Conservation (phyloP, 1,140 invertebrate genomes). For the Zaprionus inermis region DNA sequence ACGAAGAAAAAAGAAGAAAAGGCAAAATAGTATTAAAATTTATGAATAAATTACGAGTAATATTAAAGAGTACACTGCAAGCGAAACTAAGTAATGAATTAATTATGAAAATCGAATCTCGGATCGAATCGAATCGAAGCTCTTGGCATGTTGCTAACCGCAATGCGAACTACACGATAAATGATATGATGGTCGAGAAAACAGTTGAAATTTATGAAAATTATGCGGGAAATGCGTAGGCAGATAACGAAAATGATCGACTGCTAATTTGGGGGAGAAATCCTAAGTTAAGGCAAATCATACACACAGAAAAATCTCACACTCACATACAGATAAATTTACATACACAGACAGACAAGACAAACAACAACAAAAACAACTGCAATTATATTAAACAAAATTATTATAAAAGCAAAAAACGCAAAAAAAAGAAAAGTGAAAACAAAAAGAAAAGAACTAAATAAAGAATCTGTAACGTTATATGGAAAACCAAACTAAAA, state of each 20-base stretch:
- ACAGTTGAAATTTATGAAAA: slow-evolving; percentile 29
- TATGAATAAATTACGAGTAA: slow-evolving; percentile 79
- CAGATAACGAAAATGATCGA: slow-evolving; percentile 30
- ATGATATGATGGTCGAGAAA: slow-evolving; percentile 37
- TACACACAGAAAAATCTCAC: slow-evolving; percentile 34
- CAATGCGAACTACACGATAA: slow-evolving; percentile 30
- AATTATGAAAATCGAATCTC: slow-evolving; percentile 43
- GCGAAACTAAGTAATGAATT: slow-evolving; percentile 37
- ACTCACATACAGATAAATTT: slow-evolving; percentile 34
- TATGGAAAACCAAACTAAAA: slow-evolving; percentile 70
- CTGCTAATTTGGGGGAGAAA: slow-evolving; percentile 46
- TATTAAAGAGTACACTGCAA: slow-evolving; percentile 52
- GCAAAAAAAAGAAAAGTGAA: slow-evolving; percentile 67
- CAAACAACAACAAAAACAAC: slow-evolving; percentile 55
- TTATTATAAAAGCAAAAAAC: slow-evolving; percentile 76
- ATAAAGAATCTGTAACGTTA: slow-evolving; percentile 84
- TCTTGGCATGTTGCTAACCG: slow-evolving; percentile 19
- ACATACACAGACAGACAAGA: slow-evolving; percentile 46
- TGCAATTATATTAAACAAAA: slow-evolving; percentile 82
- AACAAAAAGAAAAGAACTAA: slow-evolving; percentile 58
- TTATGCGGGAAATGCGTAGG: slow-evolving; percentile 48
- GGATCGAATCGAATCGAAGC: slow-evolving; percentile 25
- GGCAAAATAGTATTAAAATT: slow-evolving; percentile 73
- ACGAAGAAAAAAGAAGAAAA: slow-evolving; percentile 35
- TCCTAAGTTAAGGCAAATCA: slow-evolving; percentile 70